A percentile compares a stretch with the other conserved stretches of the same genome.
phyloP scores from a whole-genome alignment of 2,113 vertebrate species.

The Tretioscincus oriximinensis region DNA sequence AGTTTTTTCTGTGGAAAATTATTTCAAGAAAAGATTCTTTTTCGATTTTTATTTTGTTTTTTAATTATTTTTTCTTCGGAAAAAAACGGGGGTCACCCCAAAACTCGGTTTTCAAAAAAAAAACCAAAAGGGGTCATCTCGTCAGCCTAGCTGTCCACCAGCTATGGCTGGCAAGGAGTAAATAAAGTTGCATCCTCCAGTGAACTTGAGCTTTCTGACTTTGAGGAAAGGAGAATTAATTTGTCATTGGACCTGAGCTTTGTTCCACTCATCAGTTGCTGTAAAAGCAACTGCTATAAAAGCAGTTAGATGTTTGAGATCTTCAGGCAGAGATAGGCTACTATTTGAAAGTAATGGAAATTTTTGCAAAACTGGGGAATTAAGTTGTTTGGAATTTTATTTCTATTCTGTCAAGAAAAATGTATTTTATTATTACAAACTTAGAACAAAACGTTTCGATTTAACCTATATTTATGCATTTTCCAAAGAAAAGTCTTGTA shows the following conservation, averaged over 20 bases:
- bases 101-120: no score
- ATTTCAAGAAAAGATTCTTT: no score
- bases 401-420: slow-evolving; percentile 44
- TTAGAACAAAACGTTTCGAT: slow-evolving; percentile 23
- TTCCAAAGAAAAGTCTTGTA: slow-evolving; percentile 33
- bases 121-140: no score
- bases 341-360: background rate
- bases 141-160: no score
- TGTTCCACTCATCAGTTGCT: background rate
- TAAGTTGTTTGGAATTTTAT: slow-evolving; percentile 17
- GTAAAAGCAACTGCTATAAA: background rate
- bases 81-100: no score
- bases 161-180: background rate
- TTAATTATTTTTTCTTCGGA: no score
- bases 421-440: slow-evolving; percentile 24
- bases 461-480: slow-evolving; percentile 42
- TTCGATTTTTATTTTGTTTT: no score
- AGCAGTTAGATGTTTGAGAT: slow-evolving; percentile 17
- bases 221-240: rapidly evolving
- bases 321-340: background rate
- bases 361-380: slow-evolving; percentile 28
- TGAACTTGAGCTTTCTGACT: background rate
- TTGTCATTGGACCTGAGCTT: background rate
- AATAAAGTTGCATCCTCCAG: background rate
- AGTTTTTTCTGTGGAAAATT: no score